Evolutionary conservation across 2,113 vertebrate genomes (phyloP).

Genomic region (Dromas ardeola): DNA sequence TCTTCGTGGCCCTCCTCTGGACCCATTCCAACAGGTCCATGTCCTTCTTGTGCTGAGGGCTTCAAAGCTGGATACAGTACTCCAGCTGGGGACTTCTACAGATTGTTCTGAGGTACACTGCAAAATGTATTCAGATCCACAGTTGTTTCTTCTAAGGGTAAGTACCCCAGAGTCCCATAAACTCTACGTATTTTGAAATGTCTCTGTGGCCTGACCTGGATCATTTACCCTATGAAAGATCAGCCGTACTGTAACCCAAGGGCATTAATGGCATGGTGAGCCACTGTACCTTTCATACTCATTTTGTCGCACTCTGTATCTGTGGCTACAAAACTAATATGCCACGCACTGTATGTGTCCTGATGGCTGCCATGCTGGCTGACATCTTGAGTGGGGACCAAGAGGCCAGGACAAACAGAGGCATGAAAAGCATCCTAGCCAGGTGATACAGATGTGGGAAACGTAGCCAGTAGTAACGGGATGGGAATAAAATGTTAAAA

Average conservation of each 20-base stretch:
- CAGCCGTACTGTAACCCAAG: not conserved
- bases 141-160: not conserved
- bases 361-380: not conserved
- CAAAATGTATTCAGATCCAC: not conserved
- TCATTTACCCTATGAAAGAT: not conserved
- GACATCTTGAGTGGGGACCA: accelerated
- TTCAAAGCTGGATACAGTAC: no score
- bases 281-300: not conserved
- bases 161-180: not conserved
- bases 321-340: not conserved
- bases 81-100: not conserved
- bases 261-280: not conserved
- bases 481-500: not conserved
- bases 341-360: not conserved
- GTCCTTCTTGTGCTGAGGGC: no score
- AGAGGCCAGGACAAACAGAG: not conserved
- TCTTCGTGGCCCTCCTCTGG: no score
- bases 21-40: no score
- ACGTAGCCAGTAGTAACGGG: not conserved
- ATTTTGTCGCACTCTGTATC: not conserved
- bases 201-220: not conserved
- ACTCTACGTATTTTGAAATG: accelerated
- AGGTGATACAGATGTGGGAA: not conserved
- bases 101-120: not conserved
- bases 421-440: not conserved